Evolutionary conservation across 2,113 vertebrate species (phyloP), one percentile per base, ranked within the genome.

Genomic region (Laticauda laticaudata): DNA sequence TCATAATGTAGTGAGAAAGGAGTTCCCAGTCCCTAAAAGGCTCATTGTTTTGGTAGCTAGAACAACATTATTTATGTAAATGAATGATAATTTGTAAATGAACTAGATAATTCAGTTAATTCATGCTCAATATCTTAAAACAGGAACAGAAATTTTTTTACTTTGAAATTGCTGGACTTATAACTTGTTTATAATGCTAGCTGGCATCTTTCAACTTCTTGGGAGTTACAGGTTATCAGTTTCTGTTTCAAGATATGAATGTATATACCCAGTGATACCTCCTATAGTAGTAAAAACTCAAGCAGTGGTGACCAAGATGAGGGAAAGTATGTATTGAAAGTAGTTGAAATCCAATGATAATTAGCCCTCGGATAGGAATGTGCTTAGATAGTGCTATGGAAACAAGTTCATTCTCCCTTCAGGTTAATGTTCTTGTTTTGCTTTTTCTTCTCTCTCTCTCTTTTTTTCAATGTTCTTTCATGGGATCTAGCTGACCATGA

Each of bases 401-500:
- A 43, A 20, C 69, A 85, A 43, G 5, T 39, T 39, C 23, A 34
- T 54, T 8, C 56, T 26, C 29, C 34, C 48, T 54, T 21, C 15
- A 26, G 34, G 56, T 61, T 61, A 86, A 86, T 23, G 2, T 69
- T 64, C 43, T 90, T 86, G 20, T 34, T 34, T 86, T 24, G 3
- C 56, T 86, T 14, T 92, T 8, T 8, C 23, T 64, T 39, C 18
- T 48, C 4, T 4, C 45, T 45, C 4, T 1, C 0, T 24, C 43
- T 21, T 11, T 21, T 21, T 89, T 89, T 23, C 34, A 56, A 39
- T 34, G 34, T 21, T 43, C 29, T 20, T 34, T 24, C 6, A 6
- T 86, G 92, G 91, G 75, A 87, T n/a, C 3, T 95, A 98, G 98
- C 97, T 98, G 93, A 98, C 97, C 96, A 98, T 98, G 98, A 98